Base-by-base conservation (phyloP, 1,140 invertebrate species). In the Drosophila punjabiensis region DNA sequence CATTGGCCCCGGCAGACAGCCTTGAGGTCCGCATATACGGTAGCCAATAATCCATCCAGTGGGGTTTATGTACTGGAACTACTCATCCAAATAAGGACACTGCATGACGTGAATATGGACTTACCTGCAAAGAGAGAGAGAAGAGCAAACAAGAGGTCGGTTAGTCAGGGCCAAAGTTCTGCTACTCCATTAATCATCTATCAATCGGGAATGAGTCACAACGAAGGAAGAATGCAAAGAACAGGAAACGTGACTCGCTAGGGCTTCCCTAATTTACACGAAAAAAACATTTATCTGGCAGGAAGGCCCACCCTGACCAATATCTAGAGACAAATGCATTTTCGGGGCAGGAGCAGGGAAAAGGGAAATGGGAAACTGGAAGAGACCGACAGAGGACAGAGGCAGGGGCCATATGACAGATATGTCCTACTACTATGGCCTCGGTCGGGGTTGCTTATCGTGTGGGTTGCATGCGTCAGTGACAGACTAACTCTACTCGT, bases 381-480 rank as follows among this genome's bases (percentile, higher is more conserved):
- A 66, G 37, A 64, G 30, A 66, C 64, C 18, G 65, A 53, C 24
- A 1, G 24, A 24, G 67, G 67, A 70, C 48, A n/a, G 52, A 35
- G 43, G 59, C 62, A 60, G 16, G 43, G 67, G 60, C 67, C 39
- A 71, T 59, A 73, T 74, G 70, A 74, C 70, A 76, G 61, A 76
- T 76, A 76, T 75, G 41, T 78, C 76, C 76, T 79, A 79, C 76
- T 79, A 79, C 76, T 79, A 79, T 79, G 76, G 76, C 76, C 76
- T 79, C 76, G 47, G 76, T 69, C 56, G 52, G 76, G 76, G 76
- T 79, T 79, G 76, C 71, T 79, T 79, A 84, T 63, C 79, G 77
- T 77, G 64, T 77, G 64, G 66, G 78, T 73, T 78, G 71, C 53
- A 59, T 81, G 71, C 70, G 55, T 75, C 71, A 62, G 47, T 71